Evolutionary conservation across 1,140 invertebrate species (phyloP).

Genomic region (Drosophila punjabiensis): DNA sequence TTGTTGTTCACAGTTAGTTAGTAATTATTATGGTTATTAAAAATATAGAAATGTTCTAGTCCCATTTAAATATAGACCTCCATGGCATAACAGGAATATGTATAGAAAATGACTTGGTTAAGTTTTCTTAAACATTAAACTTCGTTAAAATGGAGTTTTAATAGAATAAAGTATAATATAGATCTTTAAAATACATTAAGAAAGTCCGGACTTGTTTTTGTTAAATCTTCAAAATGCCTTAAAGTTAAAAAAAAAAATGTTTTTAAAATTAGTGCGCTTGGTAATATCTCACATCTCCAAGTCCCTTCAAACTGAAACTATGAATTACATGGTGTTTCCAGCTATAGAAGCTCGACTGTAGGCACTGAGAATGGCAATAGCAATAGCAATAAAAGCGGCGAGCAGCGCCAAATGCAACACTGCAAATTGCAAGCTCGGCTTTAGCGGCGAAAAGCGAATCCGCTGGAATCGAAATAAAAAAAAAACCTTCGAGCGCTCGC

Average conservation of each 20-base stretch:
- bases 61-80: not conserved
- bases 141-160: not conserved
- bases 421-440: slow-evolving; percentile 41
- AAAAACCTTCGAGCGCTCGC: slow-evolving; percentile 19
- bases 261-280: not conserved
- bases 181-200: not conserved
- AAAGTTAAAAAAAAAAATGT: not conserved
- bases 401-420: slow-evolving; percentile 34
- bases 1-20: not conserved
- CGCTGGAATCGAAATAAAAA: not conserved
- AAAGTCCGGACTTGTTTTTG: not conserved
- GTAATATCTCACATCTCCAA: not conserved
- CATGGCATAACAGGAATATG: too few relatives aligned
- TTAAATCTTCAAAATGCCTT: too few relatives aligned
- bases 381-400: slow-evolving; percentile 29
- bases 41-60: not conserved
- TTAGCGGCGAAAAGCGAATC: slow-evolving; percentile 17
- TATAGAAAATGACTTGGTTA: not conserved
- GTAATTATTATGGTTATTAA: not conserved
- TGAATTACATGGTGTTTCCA: not conserved
- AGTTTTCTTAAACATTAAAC: not conserved
- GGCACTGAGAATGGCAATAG: not conserved
- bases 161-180: not conserved
- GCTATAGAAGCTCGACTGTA: slow-evolving; percentile 15
- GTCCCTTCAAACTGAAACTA: not conserved